Evolutionary conservation across 2,888 invertebrate species (phyloP), one percentile per base, ranked within the genome.

Genomic region (Amphipyra berbera): DNA sequence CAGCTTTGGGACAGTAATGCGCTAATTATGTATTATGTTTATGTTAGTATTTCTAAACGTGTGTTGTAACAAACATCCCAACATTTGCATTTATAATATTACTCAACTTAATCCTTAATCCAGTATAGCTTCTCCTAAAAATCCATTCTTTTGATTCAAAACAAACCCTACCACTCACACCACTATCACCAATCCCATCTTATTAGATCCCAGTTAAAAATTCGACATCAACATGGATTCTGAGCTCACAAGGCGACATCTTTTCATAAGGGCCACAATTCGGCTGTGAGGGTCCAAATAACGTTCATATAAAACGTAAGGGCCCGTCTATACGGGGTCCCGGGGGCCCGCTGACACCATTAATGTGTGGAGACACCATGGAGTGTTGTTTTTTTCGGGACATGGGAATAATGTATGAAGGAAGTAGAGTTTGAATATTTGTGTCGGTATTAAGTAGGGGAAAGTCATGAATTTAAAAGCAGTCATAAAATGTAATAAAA

Each of bases 231-330:
- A 69, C 62, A 65, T 54, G 66, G 44, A 73, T 30, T 70, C 56
- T 63, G 1, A 65, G 45, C 65, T 33, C 69, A 68, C 54, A 63
- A 41, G 59, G 64, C 72, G 61, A 62, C 77, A 79, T 78, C 68
- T 75, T 78, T 76, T 78, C 75, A 77, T 79, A 77, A 76, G 58
- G 53, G 56, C 65, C 79, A 75, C 77, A 61, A 68, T 67, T 69
- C 65, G 48, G 60, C 45, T 66, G 41, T 46, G 61, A 67, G 65
- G 75, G 62, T 57, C 73, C 77, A 63, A 77, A 77, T 78, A 76
- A 64, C 75, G 65, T 52, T 50, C 69, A 55, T 77, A 80, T 80
- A 80, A 80, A 80, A 80, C 71, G 77, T 79, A 76, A 79, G 77
- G 81, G 69, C 68, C 60, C 72, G 65, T 61, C 68, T 61, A 59